These are phyloP conservation scores for Platyura marginata DNA, from an alignment of 1,140 invertebrate genomes.

Conservation along the genomic window DNA sequence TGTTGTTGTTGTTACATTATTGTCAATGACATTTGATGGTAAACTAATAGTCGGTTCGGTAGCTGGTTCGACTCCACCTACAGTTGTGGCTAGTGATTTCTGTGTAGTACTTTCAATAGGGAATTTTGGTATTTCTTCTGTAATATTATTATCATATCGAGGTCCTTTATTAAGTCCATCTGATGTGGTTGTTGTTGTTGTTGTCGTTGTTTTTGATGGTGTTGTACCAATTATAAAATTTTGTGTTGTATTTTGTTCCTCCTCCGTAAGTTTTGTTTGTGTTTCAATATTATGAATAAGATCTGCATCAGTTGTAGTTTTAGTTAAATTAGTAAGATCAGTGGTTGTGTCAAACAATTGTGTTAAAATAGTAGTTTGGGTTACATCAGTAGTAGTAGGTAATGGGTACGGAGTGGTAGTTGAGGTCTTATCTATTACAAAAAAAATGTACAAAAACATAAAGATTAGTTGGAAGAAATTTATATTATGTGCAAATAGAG, in stretches of 20 bases:
- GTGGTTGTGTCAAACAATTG: slow-evolving; percentile 6
- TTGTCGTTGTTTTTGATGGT: slow-evolving; percentile 10
- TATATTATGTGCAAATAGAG: too few relatives aligned
- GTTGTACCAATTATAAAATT: slow-evolving; percentile 4
- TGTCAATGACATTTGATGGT: background rate
- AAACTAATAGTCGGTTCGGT: background rate
- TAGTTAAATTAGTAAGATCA: slow-evolving; percentile 8
- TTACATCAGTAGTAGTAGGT: slow-evolving; percentile 12
- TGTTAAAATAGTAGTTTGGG: slow-evolving; percentile 6
- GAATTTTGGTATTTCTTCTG: slow-evolving; percentile 8
- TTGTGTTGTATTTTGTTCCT: slow-evolving; percentile 10
- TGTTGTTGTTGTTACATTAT: background rate
- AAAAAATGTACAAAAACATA: background rate
- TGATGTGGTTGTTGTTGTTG: slow-evolving; percentile 4
- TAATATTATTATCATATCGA: slow-evolving; percentile 22
- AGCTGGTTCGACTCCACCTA: background rate
- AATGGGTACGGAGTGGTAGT: slow-evolving; percentile 3
- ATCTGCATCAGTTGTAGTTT: slow-evolving; percentile 15
- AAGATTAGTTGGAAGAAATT: too few relatives aligned
- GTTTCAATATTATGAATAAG: slow-evolving; percentile 4
- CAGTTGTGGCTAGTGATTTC: background rate
- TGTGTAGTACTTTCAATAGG: slow-evolving; percentile 6
- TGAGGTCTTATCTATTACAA: background rate
- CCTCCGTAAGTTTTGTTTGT: background rate
- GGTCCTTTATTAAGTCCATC: slow-evolving; percentile 12